Conservation (phyloP, 2,888 invertebrate genomes). For the Gari tellinella region DNA sequence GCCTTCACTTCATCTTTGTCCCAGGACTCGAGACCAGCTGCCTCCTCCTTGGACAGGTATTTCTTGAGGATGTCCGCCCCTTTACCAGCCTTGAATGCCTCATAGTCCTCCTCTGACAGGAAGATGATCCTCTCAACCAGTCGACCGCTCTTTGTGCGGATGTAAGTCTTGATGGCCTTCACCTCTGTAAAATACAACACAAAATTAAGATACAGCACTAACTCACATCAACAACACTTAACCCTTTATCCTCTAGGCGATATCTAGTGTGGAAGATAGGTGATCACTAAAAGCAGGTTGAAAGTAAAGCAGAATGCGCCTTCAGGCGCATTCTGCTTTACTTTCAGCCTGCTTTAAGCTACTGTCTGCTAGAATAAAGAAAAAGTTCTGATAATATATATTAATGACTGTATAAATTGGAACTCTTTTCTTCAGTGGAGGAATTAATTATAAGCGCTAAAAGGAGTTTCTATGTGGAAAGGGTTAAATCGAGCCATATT, state of each 20-base stretch:
- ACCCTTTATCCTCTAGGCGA: background rate
- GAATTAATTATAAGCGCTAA: no score
- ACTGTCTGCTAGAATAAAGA: no score
- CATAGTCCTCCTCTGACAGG: conserved; percentile 82
- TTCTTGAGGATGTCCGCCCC: conserved; percentile 76
- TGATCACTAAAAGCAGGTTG: no score
- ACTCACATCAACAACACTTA: background rate
- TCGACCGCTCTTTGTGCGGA: conserved; percentile 83
- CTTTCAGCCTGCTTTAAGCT: no score
- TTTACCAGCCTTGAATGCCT: conserved; percentile 80
- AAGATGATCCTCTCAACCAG: conserved; percentile 81
- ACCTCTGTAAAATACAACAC: conserved; percentile 66
- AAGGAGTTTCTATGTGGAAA: no score
- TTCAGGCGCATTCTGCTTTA: no score
- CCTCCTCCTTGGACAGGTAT: conserved; percentile 82
- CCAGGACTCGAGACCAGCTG: conserved; percentile 79
- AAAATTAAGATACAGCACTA: background rate
- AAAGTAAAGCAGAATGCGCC: no score
- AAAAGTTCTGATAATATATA: no score
- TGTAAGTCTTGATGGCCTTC: conserved; percentile 82
- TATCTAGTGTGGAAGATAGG: background rate
- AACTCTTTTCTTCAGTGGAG: background rate
- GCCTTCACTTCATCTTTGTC: conserved; percentile 83
- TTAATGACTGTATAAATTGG: no score
- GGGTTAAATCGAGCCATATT: no score